Conservation (phyloP, 2,797 vertebrate genomes). For the Esox masquinongy region DNA sequence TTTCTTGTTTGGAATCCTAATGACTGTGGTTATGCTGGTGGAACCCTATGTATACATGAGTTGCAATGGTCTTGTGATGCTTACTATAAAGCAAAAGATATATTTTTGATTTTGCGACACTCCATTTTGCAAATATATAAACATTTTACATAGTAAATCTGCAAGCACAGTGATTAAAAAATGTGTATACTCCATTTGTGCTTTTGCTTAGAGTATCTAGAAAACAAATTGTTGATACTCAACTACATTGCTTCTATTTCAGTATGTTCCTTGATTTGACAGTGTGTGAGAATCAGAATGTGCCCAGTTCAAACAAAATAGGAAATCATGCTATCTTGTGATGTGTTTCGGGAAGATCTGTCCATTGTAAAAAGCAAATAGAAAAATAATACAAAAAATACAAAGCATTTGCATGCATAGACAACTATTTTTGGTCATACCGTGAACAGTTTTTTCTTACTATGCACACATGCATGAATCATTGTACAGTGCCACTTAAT, state of each 20-base stretch:
- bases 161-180: slow-evolving; percentile 39
- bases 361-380: slow-evolving; percentile 27
- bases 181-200: slow-evolving; percentile 33
- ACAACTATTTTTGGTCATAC: slow-evolving; percentile 62
- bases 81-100: slow-evolving; percentile 34
- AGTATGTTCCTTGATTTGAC: slow-evolving; percentile 62
- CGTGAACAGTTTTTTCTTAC: slow-evolving; percentile 34
- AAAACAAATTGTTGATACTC: slow-evolving; percentile 30
- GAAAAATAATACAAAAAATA: slow-evolving; percentile 33
- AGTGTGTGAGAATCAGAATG: slow-evolving; percentile 50
- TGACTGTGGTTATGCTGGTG: slow-evolving; percentile 62
- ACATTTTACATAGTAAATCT: slow-evolving; percentile 42
- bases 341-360: neutral
- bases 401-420: slow-evolving; percentile 63
- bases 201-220: slow-evolving; percentile 58
- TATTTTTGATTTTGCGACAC: neutral
- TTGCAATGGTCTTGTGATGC: slow-evolving; percentile 32
- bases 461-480: slow-evolving; percentile 34
- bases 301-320: slow-evolving; percentile 28
- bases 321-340: neutral
- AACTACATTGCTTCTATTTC: slow-evolving; percentile 30
- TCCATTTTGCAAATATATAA: slow-evolving; percentile 28
- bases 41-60: slow-evolving; percentile 54
- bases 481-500: slow-evolving; percentile 46
- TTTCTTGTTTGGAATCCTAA: slow-evolving; percentile 51